Base-by-base conservation (phyloP, 2,888 invertebrate species). In the Leptinotarsa haldemani region DNA sequence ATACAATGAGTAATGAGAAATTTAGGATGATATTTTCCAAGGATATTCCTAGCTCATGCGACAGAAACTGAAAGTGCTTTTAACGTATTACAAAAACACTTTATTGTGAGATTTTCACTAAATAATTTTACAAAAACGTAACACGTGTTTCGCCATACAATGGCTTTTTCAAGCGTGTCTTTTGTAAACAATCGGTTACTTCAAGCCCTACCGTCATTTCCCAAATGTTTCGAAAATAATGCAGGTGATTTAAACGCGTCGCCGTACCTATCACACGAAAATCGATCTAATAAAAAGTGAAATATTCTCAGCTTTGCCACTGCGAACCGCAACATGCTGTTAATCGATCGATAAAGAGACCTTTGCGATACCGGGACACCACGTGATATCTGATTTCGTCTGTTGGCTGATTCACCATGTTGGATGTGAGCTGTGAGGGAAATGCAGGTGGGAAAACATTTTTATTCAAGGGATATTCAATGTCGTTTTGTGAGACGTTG, bases 181-280 rank as follows among this genome's bases (percentile, higher is more conserved):
- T 52, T 52, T n/a, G 2, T 18, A 52, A 52, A 18, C 9, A 52
- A 52, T 12, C 52, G 7, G 52, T 20, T 56, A 56, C 56, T 40
- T 40, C 15, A 50, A 12, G 50, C 15, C 50, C 50, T 4, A 50
- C 50, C 22, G 30, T 25, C n/a, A 16, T n/a, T 7, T 30, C 30
- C 15, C 16, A n/a, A 61, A 4, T 40, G 40, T 61, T 66, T 68
- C 52, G 18, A 73, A 72, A 77, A 76, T 77, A 77, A 76, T 74
- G 79, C 80, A 80, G 79, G 75, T 77, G 74, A 79, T 74, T 76
- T 75, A 71, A 77, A 79, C 79, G 75, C 78, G 74, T 78, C 77
- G 78, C 81, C 80, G 83, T 83, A 78, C 83, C 82, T 83, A 83
- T 83, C 82, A 82, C 83, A 79, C 79, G 77, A 77, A 76, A 79